Evolutionary conservation across 2,113 vertebrate genomes (phyloP).

Genomic region (Dasyornis broadbenti): DNA sequence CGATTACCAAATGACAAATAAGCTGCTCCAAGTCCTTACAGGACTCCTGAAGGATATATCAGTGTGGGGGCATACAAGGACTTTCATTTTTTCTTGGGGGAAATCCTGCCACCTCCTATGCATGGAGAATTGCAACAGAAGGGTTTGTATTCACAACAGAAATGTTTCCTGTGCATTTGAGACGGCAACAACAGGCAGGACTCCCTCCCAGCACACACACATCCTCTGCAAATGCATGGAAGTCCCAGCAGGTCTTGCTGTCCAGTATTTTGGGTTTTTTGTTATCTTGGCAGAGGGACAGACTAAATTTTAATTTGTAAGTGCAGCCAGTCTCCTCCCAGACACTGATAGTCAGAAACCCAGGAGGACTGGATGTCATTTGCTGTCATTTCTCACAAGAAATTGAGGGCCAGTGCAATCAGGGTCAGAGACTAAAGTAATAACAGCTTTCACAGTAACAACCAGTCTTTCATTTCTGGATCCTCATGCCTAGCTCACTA

Average conservation of each 20-base stretch:
- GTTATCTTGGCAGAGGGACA: neutral
- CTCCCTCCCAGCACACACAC: neutral
- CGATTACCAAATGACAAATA: neutral
- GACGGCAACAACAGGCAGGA: neutral
- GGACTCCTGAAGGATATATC: neutral
- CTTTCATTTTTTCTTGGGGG: neutral
- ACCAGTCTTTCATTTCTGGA: neutral
- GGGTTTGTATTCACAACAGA: neutral
- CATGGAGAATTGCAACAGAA: neutral
- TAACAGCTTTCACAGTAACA: neutral
- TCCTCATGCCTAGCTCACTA: neutral
- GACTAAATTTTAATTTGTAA: neutral
- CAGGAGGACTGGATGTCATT: neutral
- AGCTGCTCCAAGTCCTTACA: neutral
- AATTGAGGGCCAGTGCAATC: neutral
- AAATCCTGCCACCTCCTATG: neutral
- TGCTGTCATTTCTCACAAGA: neutral
- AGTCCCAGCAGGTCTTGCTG: neutral
- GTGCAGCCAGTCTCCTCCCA: neutral
- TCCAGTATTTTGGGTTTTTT: neutral
- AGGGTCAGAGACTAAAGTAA: neutral
- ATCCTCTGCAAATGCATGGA: neutral
- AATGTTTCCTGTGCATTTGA: neutral
- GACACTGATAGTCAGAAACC: neutral
- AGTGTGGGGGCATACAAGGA: neutral